A percentile compares a stretch with the other conserved stretches of the same genome.
phyloP scores from a whole-genome alignment of 2,113 vertebrate species.

The Labeo catla region DNA sequence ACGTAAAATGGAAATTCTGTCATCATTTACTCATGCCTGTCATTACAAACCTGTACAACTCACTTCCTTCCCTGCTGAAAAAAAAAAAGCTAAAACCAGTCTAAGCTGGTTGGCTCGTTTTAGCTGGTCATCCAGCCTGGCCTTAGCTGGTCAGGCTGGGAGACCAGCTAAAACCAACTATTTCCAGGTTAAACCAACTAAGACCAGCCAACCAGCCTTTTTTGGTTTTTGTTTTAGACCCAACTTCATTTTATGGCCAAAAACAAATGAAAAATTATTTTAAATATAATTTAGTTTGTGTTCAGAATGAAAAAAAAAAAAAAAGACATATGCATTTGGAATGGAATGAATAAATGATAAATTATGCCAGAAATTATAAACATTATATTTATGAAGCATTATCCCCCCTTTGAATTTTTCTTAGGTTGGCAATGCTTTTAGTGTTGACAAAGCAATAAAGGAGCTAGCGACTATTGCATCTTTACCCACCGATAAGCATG shows the following conservation, averaged over 20 bases:
- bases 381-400: neutral
- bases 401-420: neutral
- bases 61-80: too few relatives aligned
- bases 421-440: conserved; percentile 76
- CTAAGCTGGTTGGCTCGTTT: too few relatives aligned
- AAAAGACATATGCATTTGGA: neutral
- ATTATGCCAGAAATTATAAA: neutral
- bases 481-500: conserved; percentile 38
- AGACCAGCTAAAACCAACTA: too few relatives aligned
- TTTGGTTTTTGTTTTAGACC: too few relatives aligned
- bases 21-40: too few relatives aligned
- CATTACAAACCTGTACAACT: too few relatives aligned
- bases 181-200: too few relatives aligned
- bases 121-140: too few relatives aligned
- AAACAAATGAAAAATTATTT: neutral
- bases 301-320: neutral
- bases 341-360: neutral
- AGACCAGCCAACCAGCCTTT: too few relatives aligned
- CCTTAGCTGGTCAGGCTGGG: too few relatives aligned
- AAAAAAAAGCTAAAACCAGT: too few relatives aligned
- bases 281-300: neutral
- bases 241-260: too few relatives aligned
- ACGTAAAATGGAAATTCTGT: neutral
- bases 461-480: conserved; percentile 76
- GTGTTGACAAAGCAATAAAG: rapidly evolving